Evolutionary conservation across 2,797 vertebrate species (phyloP), one percentile per base, ranked within the genome.

Genomic region (Borostomias antarcticus): DNA sequence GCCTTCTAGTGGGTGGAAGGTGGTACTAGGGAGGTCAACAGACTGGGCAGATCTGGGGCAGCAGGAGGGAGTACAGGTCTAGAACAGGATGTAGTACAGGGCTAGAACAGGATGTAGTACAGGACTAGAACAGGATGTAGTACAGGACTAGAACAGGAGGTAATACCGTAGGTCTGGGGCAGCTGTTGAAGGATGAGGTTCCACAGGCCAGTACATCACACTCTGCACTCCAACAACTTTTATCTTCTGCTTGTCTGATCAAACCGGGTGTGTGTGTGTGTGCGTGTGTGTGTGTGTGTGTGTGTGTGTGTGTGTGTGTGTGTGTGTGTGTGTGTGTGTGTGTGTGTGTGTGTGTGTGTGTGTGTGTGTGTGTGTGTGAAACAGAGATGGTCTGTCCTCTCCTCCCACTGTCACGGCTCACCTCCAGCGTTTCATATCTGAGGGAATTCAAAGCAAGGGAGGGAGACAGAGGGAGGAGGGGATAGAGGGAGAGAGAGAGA

Each of bases 191-290:
- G 13, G 15, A 43, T 43, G n/a, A 17, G 6, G 48, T 50, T 50
- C 48, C 8, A 21, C 48, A 13, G 35, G 30, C 32, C 58, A 10
- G 58, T 28, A 33, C 54, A 58, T 58, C 54, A 58, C 19, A 32
- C 32, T 33, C 53, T 33, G n/a, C 15, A 5, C 51, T 29, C 10
- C 0, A 13, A 19, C 7, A 21, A 17, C 6, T 50, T 19, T 32
- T 21, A 35, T 35, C 54, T 32, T 56, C 53, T 30, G 53, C 53
- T 58, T 58, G 54, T 58, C 54, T 58, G 54, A 58, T 58, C 54
- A 58, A 58, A 58, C 54, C 21, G 21, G n/a, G n/a, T n/a, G n/a
- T n/a, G n/a, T n/a, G 21, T 10, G 45, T n/a, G n/a, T n/a, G n/a
- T n/a, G n/a, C n/a, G n/a, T n/a, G n/a, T 25, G 56, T 62, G 60